These are phyloP conservation scores for Psophia crepitans DNA, from an alignment of 2,113 vertebrate genomes.

Conservation along the genomic window DNA sequence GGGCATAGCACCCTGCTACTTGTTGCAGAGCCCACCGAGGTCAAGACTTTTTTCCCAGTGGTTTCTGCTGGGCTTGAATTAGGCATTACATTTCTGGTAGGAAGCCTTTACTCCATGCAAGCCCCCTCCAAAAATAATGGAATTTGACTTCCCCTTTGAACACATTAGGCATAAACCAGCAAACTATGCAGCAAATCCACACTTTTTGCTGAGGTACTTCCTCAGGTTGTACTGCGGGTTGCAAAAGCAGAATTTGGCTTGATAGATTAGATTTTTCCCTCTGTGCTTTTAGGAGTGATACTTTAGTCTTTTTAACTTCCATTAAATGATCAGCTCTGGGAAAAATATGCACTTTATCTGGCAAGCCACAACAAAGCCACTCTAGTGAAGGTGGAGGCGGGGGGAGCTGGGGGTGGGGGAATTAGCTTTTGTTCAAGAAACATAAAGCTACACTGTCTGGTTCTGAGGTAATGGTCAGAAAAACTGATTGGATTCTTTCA, in stretches of 20 bases:
- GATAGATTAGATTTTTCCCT: neutral
- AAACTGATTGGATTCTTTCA: neutral
- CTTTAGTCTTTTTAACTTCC: neutral
- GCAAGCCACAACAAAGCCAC: neutral
- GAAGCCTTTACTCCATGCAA: too few relatives aligned
- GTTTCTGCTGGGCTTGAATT: neutral
- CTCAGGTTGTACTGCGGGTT: neutral
- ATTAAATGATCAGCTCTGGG: neutral
- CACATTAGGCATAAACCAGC: neutral
- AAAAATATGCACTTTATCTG: neutral
- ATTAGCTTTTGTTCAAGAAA: neutral
- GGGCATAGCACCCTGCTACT: accelerated
- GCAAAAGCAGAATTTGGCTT: neutral
- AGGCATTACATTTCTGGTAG: too few relatives aligned
- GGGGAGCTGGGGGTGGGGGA: too few relatives aligned
- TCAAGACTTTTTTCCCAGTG: neutral
- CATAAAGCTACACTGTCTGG: accelerated
- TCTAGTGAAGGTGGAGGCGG: neutral
- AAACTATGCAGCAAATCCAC: accelerated
- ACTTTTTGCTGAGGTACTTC: neutral
- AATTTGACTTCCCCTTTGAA: neutral
- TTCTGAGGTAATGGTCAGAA: neutral
- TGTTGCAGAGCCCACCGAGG: neutral
- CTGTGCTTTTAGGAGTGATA: neutral
- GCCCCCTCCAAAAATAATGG: neutral